Percentiles rank a stretch among this genome's conserved stretches.
Conservation (phyloP, 2,113 vertebrate genomes). For the Okapia johnstoni region DNA sequence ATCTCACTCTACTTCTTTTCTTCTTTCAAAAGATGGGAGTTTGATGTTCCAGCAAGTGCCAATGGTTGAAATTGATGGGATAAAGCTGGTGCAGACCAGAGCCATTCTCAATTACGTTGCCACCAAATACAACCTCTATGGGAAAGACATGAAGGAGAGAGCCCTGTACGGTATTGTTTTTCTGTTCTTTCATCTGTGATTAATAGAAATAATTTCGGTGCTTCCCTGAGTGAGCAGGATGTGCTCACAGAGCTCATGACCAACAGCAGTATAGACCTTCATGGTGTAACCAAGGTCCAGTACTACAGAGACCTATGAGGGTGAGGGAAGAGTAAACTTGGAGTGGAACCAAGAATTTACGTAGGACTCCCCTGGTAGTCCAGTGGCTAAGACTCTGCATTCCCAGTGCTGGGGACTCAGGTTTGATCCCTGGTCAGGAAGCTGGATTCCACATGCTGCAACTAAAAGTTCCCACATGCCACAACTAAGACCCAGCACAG, state of each 20-base stretch:
- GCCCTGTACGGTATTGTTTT: slow-evolving; percentile 76
- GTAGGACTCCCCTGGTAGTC: background rate
- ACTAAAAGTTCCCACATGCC: background rate
- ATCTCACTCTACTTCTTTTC: background rate
- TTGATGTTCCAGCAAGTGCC: slow-evolving; percentile 83
- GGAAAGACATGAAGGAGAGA: slow-evolving; percentile 89
- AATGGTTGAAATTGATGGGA: slow-evolving; percentile 84
- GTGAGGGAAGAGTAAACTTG: background rate
- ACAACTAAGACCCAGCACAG: background rate
- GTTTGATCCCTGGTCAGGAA: background rate
- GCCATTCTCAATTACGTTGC: slow-evolving; percentile 87
- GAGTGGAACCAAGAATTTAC: background rate
- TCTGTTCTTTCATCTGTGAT: background rate
- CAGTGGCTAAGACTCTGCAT: background rate
- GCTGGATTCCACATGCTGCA: background rate
- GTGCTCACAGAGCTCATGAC: rapidly evolving
- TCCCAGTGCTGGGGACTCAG: background rate
- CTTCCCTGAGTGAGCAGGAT: background rate
- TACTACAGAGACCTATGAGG: background rate
- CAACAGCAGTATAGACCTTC: background rate
- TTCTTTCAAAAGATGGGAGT: slow-evolving; percentile 70
- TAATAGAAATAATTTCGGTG: no score
- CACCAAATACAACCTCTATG: slow-evolving; percentile 88
- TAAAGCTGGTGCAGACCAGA: slow-evolving; percentile 86
- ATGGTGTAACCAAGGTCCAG: no score